phyloP scores from a whole-genome alignment of 2,888 invertebrate genomes.

The Ceratothoa steindachneri region DNA sequence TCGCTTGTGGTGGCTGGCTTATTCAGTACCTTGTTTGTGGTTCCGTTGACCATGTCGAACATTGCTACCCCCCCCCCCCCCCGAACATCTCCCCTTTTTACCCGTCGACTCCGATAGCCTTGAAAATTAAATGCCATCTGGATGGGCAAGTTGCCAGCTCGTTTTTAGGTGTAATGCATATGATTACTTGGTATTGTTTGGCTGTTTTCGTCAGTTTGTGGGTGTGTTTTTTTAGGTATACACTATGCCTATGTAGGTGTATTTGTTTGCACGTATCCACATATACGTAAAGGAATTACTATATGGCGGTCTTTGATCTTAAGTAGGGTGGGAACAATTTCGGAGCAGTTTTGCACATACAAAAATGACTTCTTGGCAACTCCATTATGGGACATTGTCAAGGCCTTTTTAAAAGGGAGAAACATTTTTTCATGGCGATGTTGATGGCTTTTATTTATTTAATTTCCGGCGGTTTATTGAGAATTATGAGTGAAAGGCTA shows the following conservation, averaged over 20 bases:
- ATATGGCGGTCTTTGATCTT: background rate
- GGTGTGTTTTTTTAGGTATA: no score
- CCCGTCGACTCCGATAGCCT: background rate
- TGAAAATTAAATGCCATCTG: background rate
- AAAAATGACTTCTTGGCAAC: background rate
- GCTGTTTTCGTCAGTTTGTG: no score
- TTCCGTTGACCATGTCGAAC: background rate
- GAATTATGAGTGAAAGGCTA: no score
- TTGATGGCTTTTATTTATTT: no score
- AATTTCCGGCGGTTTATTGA: no score
- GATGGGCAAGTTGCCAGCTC: background rate
- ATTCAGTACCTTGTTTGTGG: no score
- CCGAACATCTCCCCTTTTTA: background rate
- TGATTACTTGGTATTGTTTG: background rate
- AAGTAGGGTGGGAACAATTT: background rate
- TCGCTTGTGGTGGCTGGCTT: no score
- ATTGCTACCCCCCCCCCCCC: background rate
- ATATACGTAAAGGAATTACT: no score
- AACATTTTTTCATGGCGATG: background rate
- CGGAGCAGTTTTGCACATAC: background rate
- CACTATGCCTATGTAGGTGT: no score
- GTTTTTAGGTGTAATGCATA: background rate
- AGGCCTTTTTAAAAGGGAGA: slow-evolving; percentile 5
- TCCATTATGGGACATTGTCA: slow-evolving; percentile 3
- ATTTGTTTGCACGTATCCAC: no score